Conservation (phyloP, 2,797 vertebrate genomes). For the Spizella passerina region DNA sequence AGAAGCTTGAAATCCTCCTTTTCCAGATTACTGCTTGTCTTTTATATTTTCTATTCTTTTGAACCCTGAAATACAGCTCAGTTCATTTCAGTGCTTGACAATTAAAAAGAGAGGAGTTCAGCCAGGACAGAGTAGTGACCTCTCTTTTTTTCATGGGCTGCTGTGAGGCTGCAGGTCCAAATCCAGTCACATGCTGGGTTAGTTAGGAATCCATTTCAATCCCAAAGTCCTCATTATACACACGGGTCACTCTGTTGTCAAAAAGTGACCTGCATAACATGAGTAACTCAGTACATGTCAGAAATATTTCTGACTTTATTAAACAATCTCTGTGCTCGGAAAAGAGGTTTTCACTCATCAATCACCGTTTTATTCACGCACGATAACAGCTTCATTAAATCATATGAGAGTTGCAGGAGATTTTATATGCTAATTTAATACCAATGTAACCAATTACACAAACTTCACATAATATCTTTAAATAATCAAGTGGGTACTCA, state of each 20-base stretch:
- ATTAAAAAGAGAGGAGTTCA: constrained; percentile 16
- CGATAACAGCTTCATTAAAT: constrained; percentile 67
- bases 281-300: constrained; percentile 39
- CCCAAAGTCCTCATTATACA: constrained; percentile 13
- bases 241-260: constrained; percentile 30
- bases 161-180: constrained; percentile 5
- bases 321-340: background rate
- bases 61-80: background rate
- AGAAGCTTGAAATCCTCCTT: background rate
- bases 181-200: constrained; percentile 1
- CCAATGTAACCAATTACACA: constrained; percentile 63
- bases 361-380: constrained; percentile 55
- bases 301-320: constrained; percentile 64
- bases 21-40: background rate
- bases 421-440: constrained; percentile 67
- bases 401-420: constrained; percentile 57
- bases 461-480: constrained; percentile 69
- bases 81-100: background rate
- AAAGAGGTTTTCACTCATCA: constrained; percentile 56
- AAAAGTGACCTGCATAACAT: constrained; percentile 47
- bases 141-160: background rate
- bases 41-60: constrained; percentile 21
- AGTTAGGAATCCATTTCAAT: constrained; percentile 28
- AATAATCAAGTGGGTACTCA: constrained; percentile 66
- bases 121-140: constrained; percentile 9